These are phyloP conservation scores for Trematomus bernacchii DNA, from an alignment of 2,797 vertebrate genomes.

Conservation along the genomic window DNA sequence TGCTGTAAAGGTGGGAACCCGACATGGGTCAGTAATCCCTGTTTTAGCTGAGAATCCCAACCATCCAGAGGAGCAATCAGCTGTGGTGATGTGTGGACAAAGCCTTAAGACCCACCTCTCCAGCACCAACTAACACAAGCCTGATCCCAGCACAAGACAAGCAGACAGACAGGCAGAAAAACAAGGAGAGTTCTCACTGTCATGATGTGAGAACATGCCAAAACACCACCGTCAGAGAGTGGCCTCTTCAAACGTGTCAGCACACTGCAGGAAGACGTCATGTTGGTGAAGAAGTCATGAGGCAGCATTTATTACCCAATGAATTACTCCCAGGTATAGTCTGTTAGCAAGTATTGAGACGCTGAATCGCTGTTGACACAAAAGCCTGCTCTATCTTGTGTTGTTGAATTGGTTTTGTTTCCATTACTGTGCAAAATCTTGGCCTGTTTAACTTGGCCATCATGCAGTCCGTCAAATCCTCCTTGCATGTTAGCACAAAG, in stretches of 20 bases:
- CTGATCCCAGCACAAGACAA: slow-evolving; percentile 36
- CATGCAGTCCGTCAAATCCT: slow-evolving; percentile 10
- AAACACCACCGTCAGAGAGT: slow-evolving; percentile 33
- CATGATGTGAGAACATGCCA: slow-evolving; percentile 44
- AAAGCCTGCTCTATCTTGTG: not conserved
- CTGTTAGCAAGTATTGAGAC: slow-evolving; percentile 30
- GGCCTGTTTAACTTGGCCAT: slow-evolving; percentile 23
- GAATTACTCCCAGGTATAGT: not conserved
- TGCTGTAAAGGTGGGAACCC: slow-evolving; percentile 65
- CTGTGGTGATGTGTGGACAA: slow-evolving; percentile 80
- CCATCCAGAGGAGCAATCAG: slow-evolving; percentile 79
- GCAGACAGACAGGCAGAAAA: slow-evolving; percentile 25
- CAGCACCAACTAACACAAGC: slow-evolving; percentile 40
- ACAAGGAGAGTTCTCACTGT: slow-evolving; percentile 27
- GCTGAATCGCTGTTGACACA: slow-evolving; percentile 26
- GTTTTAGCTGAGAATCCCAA: slow-evolving; percentile 82
- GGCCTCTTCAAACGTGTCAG: slow-evolving; percentile 7
- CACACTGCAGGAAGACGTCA: not conserved
- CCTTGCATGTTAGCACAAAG: slow-evolving; percentile 28
- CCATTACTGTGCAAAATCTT: slow-evolving; percentile 15
- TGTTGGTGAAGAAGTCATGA: slow-evolving; percentile 10
- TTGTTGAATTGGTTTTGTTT: slow-evolving; percentile 6
- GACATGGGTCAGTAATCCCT: slow-evolving; percentile 78
- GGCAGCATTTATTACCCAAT: slow-evolving; percentile 17
- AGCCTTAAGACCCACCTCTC: slow-evolving; percentile 68